phyloP scores from a whole-genome alignment of 2,888 invertebrate genomes.

The Drosophila anomalipes region DNA sequence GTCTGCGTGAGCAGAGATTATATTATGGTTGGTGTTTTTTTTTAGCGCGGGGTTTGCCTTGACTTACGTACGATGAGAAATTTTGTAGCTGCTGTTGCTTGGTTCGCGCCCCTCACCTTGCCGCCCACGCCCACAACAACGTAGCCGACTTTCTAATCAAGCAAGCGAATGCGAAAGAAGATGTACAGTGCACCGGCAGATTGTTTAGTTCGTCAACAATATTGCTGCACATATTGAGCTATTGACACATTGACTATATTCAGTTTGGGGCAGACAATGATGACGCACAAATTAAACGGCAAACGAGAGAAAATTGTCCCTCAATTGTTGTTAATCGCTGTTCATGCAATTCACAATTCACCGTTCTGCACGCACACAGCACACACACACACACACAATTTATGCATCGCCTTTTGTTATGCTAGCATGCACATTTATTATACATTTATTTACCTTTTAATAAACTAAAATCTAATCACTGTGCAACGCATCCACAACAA shows the following conservation, averaged over 20 bases:
- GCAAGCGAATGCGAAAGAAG: slow-evolving; percentile 50
- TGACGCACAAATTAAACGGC: slow-evolving; percentile 72
- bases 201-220: slow-evolving; percentile 53
- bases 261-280: slow-evolving; percentile 53
- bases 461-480: slow-evolving; percentile 44
- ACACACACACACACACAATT: not conserved
- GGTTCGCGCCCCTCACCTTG: slow-evolving; percentile 22
- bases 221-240: slow-evolving; percentile 45
- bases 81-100: slow-evolving; percentile 54
- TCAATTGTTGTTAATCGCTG: slow-evolving; percentile 14
- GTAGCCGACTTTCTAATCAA: slow-evolving; percentile 76
- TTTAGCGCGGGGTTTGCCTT: slow-evolving; percentile 51
- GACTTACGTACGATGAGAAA: slow-evolving; percentile 52
- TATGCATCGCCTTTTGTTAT: not conserved
- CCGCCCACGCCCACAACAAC: slow-evolving; percentile 22
- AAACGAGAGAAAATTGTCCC: slow-evolving; percentile 42
- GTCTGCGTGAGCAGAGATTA: slow-evolving; percentile 53
- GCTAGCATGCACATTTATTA: not conserved
- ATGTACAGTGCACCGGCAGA: slow-evolving; percentile 68
- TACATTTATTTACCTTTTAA: slow-evolving; percentile 56
- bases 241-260: slow-evolving; percentile 18
- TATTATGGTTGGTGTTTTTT: slow-evolving; percentile 41
- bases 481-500: slow-evolving; percentile 37
- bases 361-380: not conserved
- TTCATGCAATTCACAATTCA: slow-evolving; percentile 7